These are phyloP conservation scores for Parotia lawesii DNA, from an alignment of 2,113 vertebrate genomes.

Conservation along the genomic window DNA sequence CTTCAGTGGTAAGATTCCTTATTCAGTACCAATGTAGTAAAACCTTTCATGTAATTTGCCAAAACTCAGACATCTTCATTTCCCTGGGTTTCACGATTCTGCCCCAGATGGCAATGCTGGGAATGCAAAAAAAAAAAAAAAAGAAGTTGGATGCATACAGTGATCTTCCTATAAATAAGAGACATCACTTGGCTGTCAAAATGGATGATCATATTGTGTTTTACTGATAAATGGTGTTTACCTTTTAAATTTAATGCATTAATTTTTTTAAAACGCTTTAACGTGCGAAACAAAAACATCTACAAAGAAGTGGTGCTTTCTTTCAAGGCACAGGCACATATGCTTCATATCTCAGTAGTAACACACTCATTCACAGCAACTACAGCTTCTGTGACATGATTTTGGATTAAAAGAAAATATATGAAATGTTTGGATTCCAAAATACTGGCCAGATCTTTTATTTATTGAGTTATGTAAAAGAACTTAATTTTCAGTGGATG, in stretches of 20 bases:
- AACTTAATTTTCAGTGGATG: background rate
- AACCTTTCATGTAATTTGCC: background rate
- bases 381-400: background rate
- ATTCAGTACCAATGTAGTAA: background rate
- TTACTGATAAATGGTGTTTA: background rate
- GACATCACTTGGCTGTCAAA: background rate
- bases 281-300: fast-evolving
- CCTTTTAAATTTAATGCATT: background rate
- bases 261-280: background rate
- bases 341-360: background rate
- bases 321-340: background rate
- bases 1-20: background rate
- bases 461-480: background rate
- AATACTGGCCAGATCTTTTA: background rate
- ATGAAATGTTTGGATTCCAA: background rate
- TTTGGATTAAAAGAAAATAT: background rate
- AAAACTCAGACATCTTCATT: background rate
- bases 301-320: background rate
- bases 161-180: background rate
- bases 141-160: background rate
- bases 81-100: background rate
- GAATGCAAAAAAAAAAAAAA: background rate
- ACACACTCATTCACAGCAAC: background rate
- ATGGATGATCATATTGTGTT: background rate
- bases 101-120: background rate